Percentiles rank a stretch among this genome's conserved stretches.
These are phyloP conservation scores for Taenaris catops DNA, from an alignment of 2,888 invertebrate species.

Conservation along the genomic window DNA sequence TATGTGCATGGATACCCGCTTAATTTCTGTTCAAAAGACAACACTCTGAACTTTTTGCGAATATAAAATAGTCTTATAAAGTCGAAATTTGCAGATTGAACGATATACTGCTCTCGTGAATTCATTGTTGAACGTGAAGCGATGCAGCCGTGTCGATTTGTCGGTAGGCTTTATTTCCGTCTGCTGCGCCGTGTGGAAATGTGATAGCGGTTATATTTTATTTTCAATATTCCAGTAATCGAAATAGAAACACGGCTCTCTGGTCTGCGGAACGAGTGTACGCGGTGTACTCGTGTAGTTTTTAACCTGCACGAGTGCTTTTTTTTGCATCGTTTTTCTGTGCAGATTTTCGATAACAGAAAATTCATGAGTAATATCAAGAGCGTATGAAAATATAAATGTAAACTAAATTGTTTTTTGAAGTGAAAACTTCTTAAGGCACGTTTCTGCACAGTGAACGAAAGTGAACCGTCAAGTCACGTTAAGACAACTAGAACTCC, in stretches of 20 bases:
- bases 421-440: no score
- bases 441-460: no score
- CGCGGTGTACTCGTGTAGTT: constrained; percentile 15
- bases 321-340: constrained; percentile 3
- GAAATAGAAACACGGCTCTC: constrained; percentile 51
- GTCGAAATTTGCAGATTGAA: no score
- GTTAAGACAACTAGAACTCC: no score
- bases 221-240: constrained; percentile 45
- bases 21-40: no score
- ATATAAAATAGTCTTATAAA: no score
- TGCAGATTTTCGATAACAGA: constrained; percentile 1
- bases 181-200: constrained; percentile 57
- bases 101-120: constrained; percentile 11
- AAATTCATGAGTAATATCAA: no score
- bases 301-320: constrained; percentile 10
- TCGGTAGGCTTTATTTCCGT: constrained; percentile 71
- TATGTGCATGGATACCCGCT: no score
- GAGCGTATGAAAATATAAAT: no score
- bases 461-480: no score
- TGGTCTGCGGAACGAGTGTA: constrained; percentile 21
- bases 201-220: constrained; percentile 64
- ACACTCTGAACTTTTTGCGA: no score
- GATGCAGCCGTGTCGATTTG: constrained; percentile 38
- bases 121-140: constrained; percentile 21
- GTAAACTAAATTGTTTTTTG: no score